Percentiles rank a stretch among this genome's conserved stretches.
phyloP scores from a whole-genome alignment of 2,113 vertebrate genomes.

The Progne subis region DNA sequence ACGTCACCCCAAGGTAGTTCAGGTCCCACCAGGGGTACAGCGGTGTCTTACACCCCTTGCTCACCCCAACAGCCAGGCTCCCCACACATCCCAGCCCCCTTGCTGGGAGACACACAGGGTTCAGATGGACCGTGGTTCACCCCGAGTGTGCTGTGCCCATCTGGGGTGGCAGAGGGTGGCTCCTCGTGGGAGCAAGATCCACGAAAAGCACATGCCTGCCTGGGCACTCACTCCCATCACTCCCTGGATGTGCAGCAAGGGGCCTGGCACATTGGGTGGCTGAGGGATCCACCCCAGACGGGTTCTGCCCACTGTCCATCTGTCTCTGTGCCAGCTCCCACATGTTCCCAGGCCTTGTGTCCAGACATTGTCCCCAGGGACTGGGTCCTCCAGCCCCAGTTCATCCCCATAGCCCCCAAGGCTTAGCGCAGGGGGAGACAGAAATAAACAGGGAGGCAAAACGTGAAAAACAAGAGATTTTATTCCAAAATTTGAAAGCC shows the following conservation, averaged over 20 bases:
- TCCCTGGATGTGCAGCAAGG: neutral
- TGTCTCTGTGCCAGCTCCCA: neutral
- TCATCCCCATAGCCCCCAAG: accelerated
- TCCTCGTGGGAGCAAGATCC: neutral
- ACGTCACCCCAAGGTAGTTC: too few species aligned
- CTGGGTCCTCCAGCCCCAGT: neutral
- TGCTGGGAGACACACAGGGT: accelerated
- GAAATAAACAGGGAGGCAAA: neutral
- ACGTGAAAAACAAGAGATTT: neutral
- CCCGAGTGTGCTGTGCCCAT: accelerated
- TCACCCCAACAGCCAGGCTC: neutral
- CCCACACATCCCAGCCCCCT: neutral
- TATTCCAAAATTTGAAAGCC: conserved; percentile 26
- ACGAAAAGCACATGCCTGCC: neutral
- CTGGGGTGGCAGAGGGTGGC: neutral
- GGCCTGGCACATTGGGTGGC: neutral
- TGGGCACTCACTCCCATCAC: neutral
- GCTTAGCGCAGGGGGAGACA: accelerated
- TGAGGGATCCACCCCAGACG: accelerated
- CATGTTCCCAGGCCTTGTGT: neutral
- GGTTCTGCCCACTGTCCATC: neutral
- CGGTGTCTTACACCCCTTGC: neutral
- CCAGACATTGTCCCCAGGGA: neutral
- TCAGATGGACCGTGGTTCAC: accelerated
- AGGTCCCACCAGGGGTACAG: accelerated